Evolutionary conservation across 2,888 invertebrate species (phyloP).

Genomic region (Caenorhabditis afra): DNA sequence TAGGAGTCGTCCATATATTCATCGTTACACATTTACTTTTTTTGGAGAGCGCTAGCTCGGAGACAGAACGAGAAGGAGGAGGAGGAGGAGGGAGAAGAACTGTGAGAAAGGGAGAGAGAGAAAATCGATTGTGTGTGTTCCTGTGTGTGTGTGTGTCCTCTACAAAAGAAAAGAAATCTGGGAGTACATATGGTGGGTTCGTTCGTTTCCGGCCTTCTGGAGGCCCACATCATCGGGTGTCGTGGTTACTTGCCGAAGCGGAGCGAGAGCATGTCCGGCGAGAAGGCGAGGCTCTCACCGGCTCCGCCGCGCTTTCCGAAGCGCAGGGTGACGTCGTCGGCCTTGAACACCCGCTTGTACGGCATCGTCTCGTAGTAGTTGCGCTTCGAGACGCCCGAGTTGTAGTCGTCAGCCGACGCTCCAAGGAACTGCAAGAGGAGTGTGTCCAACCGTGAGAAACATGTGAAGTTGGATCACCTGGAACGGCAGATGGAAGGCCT

Average conservation of each 20-base stretch:
- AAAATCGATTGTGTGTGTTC: too few relatives aligned
- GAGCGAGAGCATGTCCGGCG: conserved; percentile 63
- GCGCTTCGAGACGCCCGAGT: conserved; percentile 38
- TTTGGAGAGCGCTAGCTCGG: conserved; percentile 2
- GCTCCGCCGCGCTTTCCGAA: conserved; percentile 68
- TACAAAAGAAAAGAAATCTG: neutral
- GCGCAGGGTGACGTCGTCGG: conserved; percentile 67
- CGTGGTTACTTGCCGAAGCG: conserved; percentile 57
- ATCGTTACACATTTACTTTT: conserved; percentile 7
- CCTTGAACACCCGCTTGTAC: conserved; percentile 68
- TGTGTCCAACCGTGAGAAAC: conserved; percentile 1
- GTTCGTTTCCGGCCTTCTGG: too few relatives aligned
- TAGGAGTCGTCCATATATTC: conserved; percentile 41
- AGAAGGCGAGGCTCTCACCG: conserved; percentile 42
- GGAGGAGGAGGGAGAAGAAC: neutral
- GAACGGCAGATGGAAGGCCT: conserved; percentile 45
- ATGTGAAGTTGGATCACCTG: conserved; percentile 29
- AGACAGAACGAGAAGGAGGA: neutral
- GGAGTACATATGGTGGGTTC: too few relatives aligned
- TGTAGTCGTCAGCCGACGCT: conserved; percentile 20
- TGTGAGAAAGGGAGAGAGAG: too few relatives aligned
- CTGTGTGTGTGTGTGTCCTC: too few relatives aligned
- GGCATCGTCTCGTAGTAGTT: conserved; percentile 48
- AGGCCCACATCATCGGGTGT: too few relatives aligned
- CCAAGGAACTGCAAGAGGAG: conserved; percentile 41